Conservation (phyloP, 1,140 invertebrate species). For the Aphelinus certus region DNA sequence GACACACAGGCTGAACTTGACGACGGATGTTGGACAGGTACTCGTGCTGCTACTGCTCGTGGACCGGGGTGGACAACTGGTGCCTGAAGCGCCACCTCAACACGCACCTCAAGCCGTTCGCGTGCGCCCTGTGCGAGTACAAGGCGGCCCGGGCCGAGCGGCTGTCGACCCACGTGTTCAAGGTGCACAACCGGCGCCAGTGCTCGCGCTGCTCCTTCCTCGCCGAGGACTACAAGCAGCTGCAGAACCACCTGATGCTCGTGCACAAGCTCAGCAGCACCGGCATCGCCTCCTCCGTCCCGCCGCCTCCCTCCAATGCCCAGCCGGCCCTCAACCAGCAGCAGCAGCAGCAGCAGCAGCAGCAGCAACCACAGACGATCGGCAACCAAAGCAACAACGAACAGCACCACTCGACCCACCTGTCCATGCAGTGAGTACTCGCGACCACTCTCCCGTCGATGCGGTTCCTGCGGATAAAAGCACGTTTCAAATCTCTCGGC, state of each 20-base stretch:
- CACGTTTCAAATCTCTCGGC: too few species aligned
- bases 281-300: conserved; percentile 42
- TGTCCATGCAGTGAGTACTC: conserved; percentile 5
- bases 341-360: conserved; percentile 36
- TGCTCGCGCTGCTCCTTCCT: conserved; percentile 88
- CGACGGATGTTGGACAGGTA: conserved; percentile 65
- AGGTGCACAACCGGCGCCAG: conserved; percentile 89
- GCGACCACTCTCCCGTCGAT: too few species aligned
- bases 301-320: conserved; percentile 20
- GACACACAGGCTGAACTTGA: too few species aligned
- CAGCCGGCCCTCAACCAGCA: conserved; percentile 40
- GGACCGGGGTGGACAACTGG: conserved; percentile 94
- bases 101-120: conserved; percentile 90
- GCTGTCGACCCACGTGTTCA: conserved; percentile 86
- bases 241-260: conserved; percentile 76
- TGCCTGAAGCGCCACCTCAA: conserved; percentile 90
- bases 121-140: conserved; percentile 89
- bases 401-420: conserved; percentile 44
- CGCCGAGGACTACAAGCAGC: conserved; percentile 80
- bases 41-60: conserved; percentile 87
- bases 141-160: conserved; percentile 88
- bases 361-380: neutral
- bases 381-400: conserved; percentile 38
- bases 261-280: conserved; percentile 63
- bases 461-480: too few species aligned